Evolutionary conservation across 2,888 invertebrate genomes (phyloP).

Genomic region (Drosophila gaucha): DNA sequence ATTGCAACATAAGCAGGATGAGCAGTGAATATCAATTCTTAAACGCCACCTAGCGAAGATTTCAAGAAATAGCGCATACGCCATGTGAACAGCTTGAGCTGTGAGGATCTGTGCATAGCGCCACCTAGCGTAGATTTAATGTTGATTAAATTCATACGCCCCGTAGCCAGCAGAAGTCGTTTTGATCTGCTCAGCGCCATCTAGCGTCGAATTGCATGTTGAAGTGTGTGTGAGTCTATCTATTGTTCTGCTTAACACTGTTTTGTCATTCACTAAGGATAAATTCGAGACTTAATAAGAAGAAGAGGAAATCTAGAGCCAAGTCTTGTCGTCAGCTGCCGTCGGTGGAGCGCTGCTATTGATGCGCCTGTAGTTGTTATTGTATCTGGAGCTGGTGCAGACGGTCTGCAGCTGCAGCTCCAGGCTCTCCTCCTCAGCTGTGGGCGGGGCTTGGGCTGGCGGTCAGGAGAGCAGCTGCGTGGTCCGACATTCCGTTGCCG

Average conservation of each 20-base stretch:
- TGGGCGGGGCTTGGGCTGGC: constrained; percentile 12
- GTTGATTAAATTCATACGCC: too few relatives aligned
- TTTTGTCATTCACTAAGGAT: constrained; percentile 1
- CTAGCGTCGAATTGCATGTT: not conserved
- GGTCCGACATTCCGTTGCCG: constrained; percentile 40
- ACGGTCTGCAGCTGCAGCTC: constrained; percentile 57
- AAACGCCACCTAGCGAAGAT: not conserved
- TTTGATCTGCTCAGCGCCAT: not conserved
- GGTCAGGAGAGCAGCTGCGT: constrained; percentile 66
- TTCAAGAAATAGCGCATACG: not conserved
- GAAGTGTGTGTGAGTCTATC: not conserved
- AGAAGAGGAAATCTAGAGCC: constrained; percentile 66
- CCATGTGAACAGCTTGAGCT: not conserved
- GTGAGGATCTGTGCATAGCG: not conserved
- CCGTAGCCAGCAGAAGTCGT: not conserved
- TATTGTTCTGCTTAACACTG: constrained; percentile 1
- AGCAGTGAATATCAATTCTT: too few relatives aligned
- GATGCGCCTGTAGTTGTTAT: constrained; percentile 64
- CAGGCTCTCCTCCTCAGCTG: constrained; percentile 50
- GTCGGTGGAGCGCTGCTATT: constrained; percentile 26
- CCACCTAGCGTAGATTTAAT: not conserved
- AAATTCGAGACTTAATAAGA: constrained; percentile 43
- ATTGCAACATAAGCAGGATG: too few relatives aligned
- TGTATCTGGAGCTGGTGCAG: constrained; percentile 47
- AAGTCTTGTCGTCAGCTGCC: constrained; percentile 74